Conservation (phyloP, 2,113 vertebrate species). For the Pithys albifrons region DNA sequence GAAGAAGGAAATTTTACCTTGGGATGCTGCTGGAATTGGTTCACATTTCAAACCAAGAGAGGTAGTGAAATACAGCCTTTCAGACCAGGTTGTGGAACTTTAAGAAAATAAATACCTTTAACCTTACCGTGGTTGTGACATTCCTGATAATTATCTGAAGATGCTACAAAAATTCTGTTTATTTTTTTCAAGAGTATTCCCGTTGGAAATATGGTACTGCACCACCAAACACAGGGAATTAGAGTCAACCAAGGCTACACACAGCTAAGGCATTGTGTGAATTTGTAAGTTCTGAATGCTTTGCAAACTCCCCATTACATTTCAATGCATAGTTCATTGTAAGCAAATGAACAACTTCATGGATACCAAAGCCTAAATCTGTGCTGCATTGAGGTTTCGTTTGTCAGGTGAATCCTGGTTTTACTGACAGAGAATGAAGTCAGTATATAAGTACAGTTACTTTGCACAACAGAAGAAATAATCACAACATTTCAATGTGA, state of each 20-base stretch:
- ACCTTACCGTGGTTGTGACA: slow-evolving; percentile 18
- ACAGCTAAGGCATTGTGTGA: neutral
- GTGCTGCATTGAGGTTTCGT: neutral
- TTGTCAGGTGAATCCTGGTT: neutral
- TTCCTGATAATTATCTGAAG: slow-evolving; percentile 55
- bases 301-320: neutral
- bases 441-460: neutral
- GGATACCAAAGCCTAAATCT: neutral
- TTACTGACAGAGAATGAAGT: neutral
- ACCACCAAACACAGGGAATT: neutral
- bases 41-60: neutral
- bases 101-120: slow-evolving; percentile 18
- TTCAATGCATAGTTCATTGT: neutral
- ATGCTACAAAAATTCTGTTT: slow-evolving; percentile 42
- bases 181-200: slow-evolving; percentile 29
- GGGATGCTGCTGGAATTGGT: neutral
- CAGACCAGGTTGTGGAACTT: neutral
- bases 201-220: slow-evolving; percentile 19
- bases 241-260: neutral
- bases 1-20: neutral
- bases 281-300: neutral
- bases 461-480: neutral
- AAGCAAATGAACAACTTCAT: neutral
- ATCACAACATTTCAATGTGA: neutral
- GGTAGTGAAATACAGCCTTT: neutral